Percentiles rank a stretch among this genome's conserved stretches.
Evolutionary conservation across 23 tunicate species (phyloP).

Genomic region (Oikopleura dioica): DNA sequence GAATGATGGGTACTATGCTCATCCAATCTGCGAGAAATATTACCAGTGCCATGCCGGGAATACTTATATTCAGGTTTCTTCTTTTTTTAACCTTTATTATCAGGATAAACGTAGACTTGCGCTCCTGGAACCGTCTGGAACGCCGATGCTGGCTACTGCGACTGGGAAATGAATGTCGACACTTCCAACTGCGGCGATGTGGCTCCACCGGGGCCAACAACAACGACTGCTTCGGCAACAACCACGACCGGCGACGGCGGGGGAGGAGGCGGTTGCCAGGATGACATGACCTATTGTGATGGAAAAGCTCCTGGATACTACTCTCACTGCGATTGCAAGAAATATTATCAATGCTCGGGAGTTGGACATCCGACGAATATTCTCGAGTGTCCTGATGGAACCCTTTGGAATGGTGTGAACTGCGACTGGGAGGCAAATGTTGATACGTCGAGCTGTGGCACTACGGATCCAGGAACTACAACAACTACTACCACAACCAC

Average conservation of each 20-base stretch:
- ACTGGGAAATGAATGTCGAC: slow-evolving; percentile 6
- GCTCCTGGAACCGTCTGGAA: neutral
- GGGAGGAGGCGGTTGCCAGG: no score
- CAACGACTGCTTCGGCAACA: neutral
- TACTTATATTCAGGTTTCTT: no score
- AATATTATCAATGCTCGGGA: no score
- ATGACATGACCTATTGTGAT: no score
- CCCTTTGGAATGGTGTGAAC: neutral
- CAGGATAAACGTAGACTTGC: no score
- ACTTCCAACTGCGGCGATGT: neutral
- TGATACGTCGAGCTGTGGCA: neutral
- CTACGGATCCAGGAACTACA: neutral
- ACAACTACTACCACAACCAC: neutral
- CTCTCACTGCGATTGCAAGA: no score
- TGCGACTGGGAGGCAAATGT: slow-evolving; percentile 12
- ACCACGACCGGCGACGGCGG: no score
- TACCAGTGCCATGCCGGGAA: neutral
- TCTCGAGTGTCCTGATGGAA: neutral
- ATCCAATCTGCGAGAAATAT: neutral
- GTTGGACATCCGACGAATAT: no score
- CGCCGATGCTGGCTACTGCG: neutral
- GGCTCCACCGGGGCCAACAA: neutral
- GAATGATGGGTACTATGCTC: neutral
- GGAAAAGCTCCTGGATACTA: no score
- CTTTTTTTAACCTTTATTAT: no score